Percentiles rank a stretch among this genome's conserved stretches.
phyloP scores from a whole-genome alignment of 2,113 vertebrate genomes.

The human region GRCh38 chr20:13397501-13398000 shows the following conservation, averaged over 20 bases:
- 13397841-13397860: background rate
- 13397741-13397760: background rate
- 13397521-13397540: constrained; percentile 47
- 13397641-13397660: constrained; percentile 34
- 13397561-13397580: constrained; percentile 60
- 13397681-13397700: background rate
- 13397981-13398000: constrained; percentile 28
- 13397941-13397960: background rate
- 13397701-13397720: background rate
- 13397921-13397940: background rate
- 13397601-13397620: background rate
- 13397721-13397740: background rate
- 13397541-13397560: constrained; percentile 13
- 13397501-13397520: constrained; percentile 62
- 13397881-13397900: background rate
- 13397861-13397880: background rate
- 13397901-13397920: background rate
- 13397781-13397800: constrained; percentile 9
- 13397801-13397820: background rate
- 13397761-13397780: background rate
- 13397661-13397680: constrained; percentile 14
- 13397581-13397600: constrained; percentile 39
- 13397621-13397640: constrained; percentile 40
- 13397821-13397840: background rate
- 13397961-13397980: background rate